Evolutionary conservation across 2,888 invertebrate species (phyloP).

Genomic region (Nymphalis urticae): DNA sequence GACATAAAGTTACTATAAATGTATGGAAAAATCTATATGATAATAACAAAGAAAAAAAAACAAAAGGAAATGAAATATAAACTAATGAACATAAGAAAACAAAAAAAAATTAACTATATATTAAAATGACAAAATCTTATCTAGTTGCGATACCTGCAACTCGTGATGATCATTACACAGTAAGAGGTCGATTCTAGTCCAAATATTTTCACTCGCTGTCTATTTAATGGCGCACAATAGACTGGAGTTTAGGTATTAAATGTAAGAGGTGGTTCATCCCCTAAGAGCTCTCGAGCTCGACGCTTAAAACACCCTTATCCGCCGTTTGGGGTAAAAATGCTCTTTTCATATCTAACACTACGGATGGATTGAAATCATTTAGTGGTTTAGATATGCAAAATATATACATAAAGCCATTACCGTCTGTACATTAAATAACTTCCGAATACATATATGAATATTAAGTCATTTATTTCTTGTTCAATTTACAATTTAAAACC

Average conservation of each 20-base stretch:
- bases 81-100: too few species aligned
- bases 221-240: constrained; percentile 1
- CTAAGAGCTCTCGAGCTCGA: constrained; percentile 11
- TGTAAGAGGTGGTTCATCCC: constrained; percentile 9
- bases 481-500: too few species aligned
- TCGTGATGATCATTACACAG: not conserved
- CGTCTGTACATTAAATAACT: too few species aligned
- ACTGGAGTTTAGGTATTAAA: constrained; percentile 3
- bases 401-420: not conserved
- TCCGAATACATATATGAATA: too few species aligned
- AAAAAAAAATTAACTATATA: too few species aligned
- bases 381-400: not conserved
- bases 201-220: constrained; percentile 7
- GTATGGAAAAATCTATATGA: too few species aligned
- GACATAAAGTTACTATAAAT: too few species aligned
- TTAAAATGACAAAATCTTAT: too few species aligned
- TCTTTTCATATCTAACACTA: constrained; percentile 8
- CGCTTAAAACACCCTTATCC: constrained; percentile 1
- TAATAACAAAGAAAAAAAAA: too few species aligned
- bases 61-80: too few species aligned
- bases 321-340: constrained; percentile 7
- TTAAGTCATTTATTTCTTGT: too few species aligned
- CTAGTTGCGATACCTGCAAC: too few species aligned
- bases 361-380: constrained; percentile 3
- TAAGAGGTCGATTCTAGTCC: not conserved